Percentiles rank a stretch among this genome's conserved stretches.
Conservation (phyloP, 2,113 vertebrate species). For the Petroica traversi region DNA sequence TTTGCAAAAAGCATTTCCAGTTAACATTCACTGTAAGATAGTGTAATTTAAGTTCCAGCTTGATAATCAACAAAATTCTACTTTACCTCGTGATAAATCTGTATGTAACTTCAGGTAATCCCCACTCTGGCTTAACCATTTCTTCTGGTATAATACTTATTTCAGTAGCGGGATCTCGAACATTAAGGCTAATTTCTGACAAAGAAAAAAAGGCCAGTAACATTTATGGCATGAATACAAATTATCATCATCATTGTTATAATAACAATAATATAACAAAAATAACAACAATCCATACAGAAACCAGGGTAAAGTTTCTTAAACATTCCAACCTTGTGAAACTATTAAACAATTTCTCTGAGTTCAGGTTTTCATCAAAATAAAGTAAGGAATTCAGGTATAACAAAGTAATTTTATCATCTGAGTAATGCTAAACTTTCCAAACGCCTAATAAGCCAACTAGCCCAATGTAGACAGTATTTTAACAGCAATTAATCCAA, state of each 20-base stretch:
- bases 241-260: background rate
- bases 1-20: background rate
- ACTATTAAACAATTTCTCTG: background rate
- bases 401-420: background rate
- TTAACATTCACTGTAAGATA: background rate
- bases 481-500: background rate
- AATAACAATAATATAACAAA: background rate
- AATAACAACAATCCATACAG: background rate
- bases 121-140: conserved; percentile 84
- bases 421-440: background rate
- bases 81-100: conserved; percentile 83
- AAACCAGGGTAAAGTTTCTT: background rate
- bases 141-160: conserved; percentile 84
- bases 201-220: background rate
- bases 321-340: background rate
- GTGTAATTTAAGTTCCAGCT: background rate
- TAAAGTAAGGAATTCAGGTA: background rate
- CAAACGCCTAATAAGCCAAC: background rate
- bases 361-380: background rate
- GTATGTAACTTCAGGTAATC: conserved; percentile 83
- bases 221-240: background rate
- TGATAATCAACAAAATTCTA: background rate
- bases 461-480: background rate
- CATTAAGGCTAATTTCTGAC: conserved; percentile 87
- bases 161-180: conserved; percentile 78